Conservation (phyloP, 37 sponge, comb jelly and placozoan species). For the Geodia barretti region DNA sequence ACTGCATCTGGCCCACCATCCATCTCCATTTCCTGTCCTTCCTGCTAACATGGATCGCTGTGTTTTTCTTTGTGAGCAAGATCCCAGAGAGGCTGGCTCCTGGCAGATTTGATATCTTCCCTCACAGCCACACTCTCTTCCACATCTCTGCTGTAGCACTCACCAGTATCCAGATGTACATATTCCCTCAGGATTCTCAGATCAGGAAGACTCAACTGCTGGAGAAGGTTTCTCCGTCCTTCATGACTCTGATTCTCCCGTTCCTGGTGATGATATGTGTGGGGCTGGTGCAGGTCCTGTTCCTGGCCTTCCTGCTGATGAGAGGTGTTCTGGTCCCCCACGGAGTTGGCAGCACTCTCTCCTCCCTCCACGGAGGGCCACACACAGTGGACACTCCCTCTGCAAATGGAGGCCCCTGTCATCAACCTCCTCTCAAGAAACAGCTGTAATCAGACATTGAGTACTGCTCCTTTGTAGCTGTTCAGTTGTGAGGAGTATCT, state of each 20-base stretch:
- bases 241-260: conserved; percentile 20
- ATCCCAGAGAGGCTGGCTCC: conserved; percentile 84
- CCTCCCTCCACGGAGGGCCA: too few relatives aligned
- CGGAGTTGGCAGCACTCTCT: too few relatives aligned
- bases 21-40: neutral
- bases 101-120: conserved; percentile 75
- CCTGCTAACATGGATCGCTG: conserved; percentile 7
- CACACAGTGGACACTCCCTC: too few relatives aligned
- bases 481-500: too few relatives aligned
- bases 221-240: too few relatives aligned
- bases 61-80: conserved; percentile 77
- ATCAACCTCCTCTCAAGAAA: too few relatives aligned
- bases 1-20: conserved; percentile 42
- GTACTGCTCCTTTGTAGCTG: too few relatives aligned
- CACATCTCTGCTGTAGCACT: conserved; percentile 57
- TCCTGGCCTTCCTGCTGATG: conserved; percentile 11
- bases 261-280: conserved; percentile 6
- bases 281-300: conserved; percentile 21
- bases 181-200: conserved; percentile 39
- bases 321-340: conserved; percentile 16
- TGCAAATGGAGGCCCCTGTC: too few relatives aligned
- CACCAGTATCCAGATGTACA: conserved; percentile 51
- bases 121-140: conserved; percentile 85
- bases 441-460: too few relatives aligned
- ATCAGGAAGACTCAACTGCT: conserved; percentile 13